Evolutionary conservation across 2,113 vertebrate species (phyloP).

Genomic region (Callaeas wilsoni): DNA sequence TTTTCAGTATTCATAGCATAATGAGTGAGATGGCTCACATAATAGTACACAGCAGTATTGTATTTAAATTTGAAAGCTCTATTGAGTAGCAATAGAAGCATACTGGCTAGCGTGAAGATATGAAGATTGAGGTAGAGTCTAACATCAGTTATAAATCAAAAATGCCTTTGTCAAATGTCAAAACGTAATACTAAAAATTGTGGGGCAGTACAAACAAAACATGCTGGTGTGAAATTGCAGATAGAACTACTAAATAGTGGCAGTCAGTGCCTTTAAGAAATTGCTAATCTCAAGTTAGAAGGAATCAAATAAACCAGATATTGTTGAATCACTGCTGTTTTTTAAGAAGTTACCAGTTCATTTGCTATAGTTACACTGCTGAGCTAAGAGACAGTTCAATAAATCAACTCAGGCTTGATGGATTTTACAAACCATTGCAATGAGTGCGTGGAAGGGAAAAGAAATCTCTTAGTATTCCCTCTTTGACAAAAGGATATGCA

Average conservation of each 20-base stretch:
- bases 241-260: not conserved
- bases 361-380: constrained; percentile 99
- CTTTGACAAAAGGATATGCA: constrained; percentile 99
- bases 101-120: not conserved
- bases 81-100: not conserved
- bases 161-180: not conserved
- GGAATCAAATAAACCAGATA: constrained; percentile 73
- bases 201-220: not conserved
- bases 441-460: constrained; percentile 86
- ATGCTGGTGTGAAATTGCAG: not conserved
- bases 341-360: constrained; percentile 93
- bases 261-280: constrained; percentile 30
- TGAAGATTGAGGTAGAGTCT: not conserved
- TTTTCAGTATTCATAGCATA: not conserved
- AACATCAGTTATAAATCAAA: not conserved
- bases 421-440: constrained; percentile 95
- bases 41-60: not conserved
- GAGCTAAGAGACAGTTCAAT: constrained; percentile 99
- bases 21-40: not conserved
- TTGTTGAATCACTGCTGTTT: constrained; percentile 80
- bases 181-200: not conserved
- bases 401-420: constrained; percentile 99
- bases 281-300: constrained; percentile 56
- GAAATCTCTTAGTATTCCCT: constrained; percentile 92
- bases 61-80: not conserved